phyloP scores from a whole-genome alignment of 2,888 invertebrate genomes.

The Ophraella communa region DNA sequence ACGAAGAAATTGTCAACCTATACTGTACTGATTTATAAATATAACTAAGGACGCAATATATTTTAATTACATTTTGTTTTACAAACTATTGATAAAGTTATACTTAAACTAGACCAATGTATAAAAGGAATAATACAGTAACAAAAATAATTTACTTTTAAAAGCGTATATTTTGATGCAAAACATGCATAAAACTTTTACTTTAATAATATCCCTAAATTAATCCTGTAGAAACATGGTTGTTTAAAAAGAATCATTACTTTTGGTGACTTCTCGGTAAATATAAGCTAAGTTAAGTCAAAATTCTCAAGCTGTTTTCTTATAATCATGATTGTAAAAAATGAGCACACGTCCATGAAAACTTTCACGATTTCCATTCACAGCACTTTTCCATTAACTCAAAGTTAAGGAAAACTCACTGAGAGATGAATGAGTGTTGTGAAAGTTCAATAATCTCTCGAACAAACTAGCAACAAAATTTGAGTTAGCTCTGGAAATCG shows the following conservation, averaged over 20 bases:
- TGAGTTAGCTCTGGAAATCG: slow-evolving; percentile 37
- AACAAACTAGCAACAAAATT: slow-evolving; percentile 39
- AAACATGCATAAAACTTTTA: too few relatives aligned
- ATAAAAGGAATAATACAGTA: too few relatives aligned
- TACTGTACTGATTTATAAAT: too few relatives aligned
- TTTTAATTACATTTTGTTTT: too few relatives aligned
- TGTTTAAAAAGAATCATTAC: neutral
- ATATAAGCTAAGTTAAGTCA: neutral
- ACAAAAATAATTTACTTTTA: too few relatives aligned
- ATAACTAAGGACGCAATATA: too few relatives aligned
- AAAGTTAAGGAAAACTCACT: slow-evolving; percentile 24
- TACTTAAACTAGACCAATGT: too few relatives aligned
- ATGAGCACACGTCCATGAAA: slow-evolving; percentile 23
- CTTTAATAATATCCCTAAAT: too few relatives aligned
- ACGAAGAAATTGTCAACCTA: too few relatives aligned
- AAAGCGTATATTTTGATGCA: too few relatives aligned
- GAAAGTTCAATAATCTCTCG: slow-evolving; percentile 35
- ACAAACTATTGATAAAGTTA: too few relatives aligned
- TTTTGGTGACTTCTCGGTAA: neutral
- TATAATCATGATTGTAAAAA: slow-evolving; percentile 4
- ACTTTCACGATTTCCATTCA: slow-evolving; percentile 26
- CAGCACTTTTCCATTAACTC: slow-evolving; percentile 28
- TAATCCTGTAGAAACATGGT: neutral
- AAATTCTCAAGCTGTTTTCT: neutral
- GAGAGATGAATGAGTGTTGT: slow-evolving; percentile 29